phyloP scores from a whole-genome alignment of 2,113 vertebrate genomes.

The Caracal caracal region DNA sequence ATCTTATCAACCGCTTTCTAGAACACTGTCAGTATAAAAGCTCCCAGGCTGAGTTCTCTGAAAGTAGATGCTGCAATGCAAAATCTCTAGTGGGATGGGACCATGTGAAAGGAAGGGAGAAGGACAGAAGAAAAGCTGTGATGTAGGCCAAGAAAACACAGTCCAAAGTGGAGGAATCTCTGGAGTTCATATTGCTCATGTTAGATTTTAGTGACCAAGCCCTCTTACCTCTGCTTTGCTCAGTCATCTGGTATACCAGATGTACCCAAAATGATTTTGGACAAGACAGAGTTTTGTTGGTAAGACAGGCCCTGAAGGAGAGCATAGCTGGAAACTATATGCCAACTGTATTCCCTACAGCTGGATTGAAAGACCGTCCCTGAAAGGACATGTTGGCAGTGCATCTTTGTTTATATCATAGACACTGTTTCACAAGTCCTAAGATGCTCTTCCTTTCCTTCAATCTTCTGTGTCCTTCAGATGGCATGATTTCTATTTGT shows the following conservation, averaged over 20 bases:
- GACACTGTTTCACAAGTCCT: not conserved
- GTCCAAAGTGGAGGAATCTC: not conserved
- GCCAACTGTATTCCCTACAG: no score
- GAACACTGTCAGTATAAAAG: not conserved
- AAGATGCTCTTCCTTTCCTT: not conserved
- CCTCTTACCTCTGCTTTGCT: not conserved
- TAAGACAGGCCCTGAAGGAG: not conserved
- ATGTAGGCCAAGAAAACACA: not conserved
- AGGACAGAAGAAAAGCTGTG: not conserved
- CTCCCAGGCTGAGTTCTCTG: not conserved
- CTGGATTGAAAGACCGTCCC: not conserved
- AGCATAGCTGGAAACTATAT: not conserved
- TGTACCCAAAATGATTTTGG: not conserved
- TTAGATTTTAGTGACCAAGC: not conserved
- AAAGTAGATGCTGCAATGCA: not conserved
- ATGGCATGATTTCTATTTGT: not conserved
- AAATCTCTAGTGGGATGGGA: not conserved
- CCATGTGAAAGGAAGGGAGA: not conserved
- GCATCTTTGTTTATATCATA: not conserved
- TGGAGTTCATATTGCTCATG: not conserved
- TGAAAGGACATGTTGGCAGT: not conserved
- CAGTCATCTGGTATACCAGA: not conserved
- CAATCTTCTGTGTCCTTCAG: not conserved
- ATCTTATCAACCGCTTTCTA: not conserved
- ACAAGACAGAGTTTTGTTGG: not conserved